Conservation (phyloP, 2,888 invertebrate species). For the Chromoteleia sp. region DNA sequence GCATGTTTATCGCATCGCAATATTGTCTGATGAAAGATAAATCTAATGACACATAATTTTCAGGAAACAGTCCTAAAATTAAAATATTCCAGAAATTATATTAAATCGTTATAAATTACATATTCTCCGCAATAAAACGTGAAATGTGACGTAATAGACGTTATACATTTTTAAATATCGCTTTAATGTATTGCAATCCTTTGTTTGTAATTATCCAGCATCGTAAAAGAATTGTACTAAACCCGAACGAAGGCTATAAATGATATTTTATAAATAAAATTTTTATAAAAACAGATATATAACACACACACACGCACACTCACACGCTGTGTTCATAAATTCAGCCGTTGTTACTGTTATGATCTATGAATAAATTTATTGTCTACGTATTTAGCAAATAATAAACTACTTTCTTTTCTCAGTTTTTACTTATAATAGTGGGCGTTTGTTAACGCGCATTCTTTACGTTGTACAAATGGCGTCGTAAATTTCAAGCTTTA, state of each 20-base stretch:
- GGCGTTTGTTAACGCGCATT: constrained; percentile 47
- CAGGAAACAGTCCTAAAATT: constrained; percentile 44
- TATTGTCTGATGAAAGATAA: constrained; percentile 60
- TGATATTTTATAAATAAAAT: constrained; percentile 1
- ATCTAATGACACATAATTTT: constrained; percentile 64
- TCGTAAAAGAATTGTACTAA: constrained; percentile 10
- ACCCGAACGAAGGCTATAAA: neutral
- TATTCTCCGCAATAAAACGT: constrained; percentile 22
- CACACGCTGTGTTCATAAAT: neutral
- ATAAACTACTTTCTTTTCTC: constrained; percentile 30
- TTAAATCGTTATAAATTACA: constrained; percentile 56
- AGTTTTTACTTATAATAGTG: constrained; percentile 43
- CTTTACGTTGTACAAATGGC: constrained; percentile 22
- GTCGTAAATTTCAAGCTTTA: constrained; percentile 28
- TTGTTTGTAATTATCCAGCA: constrained; percentile 10
- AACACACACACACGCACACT: constrained; percentile 8
- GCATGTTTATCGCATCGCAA: constrained; percentile 51
- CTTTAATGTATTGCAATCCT: constrained; percentile 9
- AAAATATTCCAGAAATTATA: constrained; percentile 55
- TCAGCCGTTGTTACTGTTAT: neutral
- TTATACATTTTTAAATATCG: constrained; percentile 39
- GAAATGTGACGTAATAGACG: constrained; percentile 13
- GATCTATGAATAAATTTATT: constrained; percentile 15
- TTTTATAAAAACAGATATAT: constrained; percentile 4
- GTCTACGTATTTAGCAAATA: constrained; percentile 23